These are phyloP conservation scores for Pammene aurita DNA, from an alignment of 2,888 invertebrate genomes.

Conservation along the genomic window DNA sequence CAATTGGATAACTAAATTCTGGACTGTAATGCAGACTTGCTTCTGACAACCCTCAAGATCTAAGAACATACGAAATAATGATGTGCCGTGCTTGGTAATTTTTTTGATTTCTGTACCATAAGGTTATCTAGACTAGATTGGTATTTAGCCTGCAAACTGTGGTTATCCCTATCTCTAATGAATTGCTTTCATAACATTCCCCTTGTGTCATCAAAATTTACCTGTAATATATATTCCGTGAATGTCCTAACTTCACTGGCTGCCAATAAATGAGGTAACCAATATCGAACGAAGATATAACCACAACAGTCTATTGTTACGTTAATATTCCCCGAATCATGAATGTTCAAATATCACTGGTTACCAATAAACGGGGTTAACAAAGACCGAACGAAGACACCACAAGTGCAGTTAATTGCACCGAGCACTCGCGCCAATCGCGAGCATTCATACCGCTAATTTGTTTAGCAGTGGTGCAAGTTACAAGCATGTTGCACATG, in stretches of 20 bases:
- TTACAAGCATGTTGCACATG: not conserved
- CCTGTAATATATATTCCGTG: no score
- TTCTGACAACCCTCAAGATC: not conserved
- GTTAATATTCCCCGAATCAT: not conserved
- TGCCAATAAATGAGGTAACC: no score
- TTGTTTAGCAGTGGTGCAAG: conserved; percentile 31
- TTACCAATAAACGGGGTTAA: conserved; percentile 9
- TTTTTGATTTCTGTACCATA: not conserved
- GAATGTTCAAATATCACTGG: not conserved
- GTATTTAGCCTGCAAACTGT: no score
- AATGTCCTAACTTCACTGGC: no score
- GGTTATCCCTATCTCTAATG: no score
- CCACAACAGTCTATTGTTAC: no score
- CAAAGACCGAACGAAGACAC: conserved; percentile 25
- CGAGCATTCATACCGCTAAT: conserved; percentile 34
- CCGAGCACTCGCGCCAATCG: conserved; percentile 28
- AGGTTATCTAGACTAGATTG: not conserved
- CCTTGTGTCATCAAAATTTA: no score
- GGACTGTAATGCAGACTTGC: no score
- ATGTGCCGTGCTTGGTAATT: not conserved
- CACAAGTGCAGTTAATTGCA: conserved; percentile 35
- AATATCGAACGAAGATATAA: no score
- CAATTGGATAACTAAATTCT: no score
- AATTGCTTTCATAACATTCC: no score
- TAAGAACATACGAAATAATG: not conserved